phyloP scores from a whole-genome alignment of 1,140 invertebrate genomes.

The Drosophila triauraria region DNA sequence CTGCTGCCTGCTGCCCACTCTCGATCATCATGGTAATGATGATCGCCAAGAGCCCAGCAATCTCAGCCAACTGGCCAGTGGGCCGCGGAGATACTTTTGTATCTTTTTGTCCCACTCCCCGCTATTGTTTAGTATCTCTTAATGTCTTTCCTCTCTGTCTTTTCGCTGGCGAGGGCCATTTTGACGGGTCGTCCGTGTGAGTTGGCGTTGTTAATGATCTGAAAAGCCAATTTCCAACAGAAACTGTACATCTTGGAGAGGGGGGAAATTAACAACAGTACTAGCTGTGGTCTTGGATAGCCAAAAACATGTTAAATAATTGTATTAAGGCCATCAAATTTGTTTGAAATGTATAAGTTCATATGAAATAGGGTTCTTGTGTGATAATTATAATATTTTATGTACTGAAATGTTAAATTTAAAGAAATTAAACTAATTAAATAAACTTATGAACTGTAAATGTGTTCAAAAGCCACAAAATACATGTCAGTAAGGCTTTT shows the following conservation, averaged over 20 bases:
- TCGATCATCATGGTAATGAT: constrained; percentile 49
- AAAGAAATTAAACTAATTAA: background rate
- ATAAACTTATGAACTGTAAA: background rate
- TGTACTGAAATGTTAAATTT: background rate
- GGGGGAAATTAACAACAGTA: background rate
- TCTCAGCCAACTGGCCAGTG: constrained; percentile 37
- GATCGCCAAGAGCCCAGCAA: constrained; percentile 32
- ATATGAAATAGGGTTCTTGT: background rate
- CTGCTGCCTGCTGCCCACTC: constrained; percentile 44
- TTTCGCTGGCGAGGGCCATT: constrained; percentile 33
- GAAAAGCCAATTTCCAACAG: constrained; percentile 25
- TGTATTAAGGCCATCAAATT: background rate
- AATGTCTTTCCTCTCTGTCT: constrained; percentile 16
- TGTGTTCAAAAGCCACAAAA: no score
- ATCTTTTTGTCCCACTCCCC: constrained; percentile 31
- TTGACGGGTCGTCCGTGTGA: constrained; percentile 19
- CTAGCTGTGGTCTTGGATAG: background rate
- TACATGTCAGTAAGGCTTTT: no score
- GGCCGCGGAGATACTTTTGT: constrained; percentile 35
- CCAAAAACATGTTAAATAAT: background rate
- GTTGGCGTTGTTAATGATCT: constrained; percentile 50
- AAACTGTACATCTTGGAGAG: constrained; percentile 2
- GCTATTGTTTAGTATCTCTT: constrained; percentile 9
- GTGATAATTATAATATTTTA: background rate
- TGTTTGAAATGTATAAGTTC: background rate